phyloP scores from a whole-genome alignment of 1,140 invertebrate genomes.

The Pentalonia nigronervosa region DNA sequence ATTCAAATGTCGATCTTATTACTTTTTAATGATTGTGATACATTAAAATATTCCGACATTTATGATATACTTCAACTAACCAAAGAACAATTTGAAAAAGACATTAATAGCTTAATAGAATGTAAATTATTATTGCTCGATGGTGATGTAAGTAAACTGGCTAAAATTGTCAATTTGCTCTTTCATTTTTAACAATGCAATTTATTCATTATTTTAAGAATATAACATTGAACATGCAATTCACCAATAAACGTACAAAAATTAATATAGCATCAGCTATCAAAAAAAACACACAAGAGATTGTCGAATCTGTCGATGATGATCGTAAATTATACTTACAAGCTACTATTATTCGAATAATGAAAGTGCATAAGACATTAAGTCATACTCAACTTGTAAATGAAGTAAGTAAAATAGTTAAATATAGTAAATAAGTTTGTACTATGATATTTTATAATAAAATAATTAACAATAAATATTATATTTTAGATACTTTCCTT shows the following conservation, averaged over 20 bases:
- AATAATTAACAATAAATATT: constrained; percentile 8
- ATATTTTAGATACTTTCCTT: constrained; percentile 80
- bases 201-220: not conserved
- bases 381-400: constrained; percentile 94
- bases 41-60: constrained; percentile 76
- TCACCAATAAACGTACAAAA: constrained; percentile 90
- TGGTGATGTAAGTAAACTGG: constrained; percentile 47
- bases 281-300: constrained; percentile 87
- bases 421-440: too few species aligned
- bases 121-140: constrained; percentile 68
- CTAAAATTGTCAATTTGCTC: not conserved
- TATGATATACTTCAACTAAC: constrained; percentile 78
- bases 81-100: constrained; percentile 82
- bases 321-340: constrained; percentile 97
- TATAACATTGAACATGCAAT: constrained; percentile 74
- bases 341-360: constrained; percentile 94
- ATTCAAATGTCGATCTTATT: constrained; percentile 94
- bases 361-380: constrained; percentile 90
- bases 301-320: constrained; percentile 88
- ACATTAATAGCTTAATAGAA: constrained; percentile 82
- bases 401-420: constrained; percentile 80
- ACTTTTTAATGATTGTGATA: constrained; percentile 82
- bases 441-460: not conserved
- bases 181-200: not conserved
- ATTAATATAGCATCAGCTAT: constrained; percentile 88